Evolutionary conservation across 1,140 invertebrate species (phyloP).

Genomic region (Saccostrea cuccullata): DNA sequence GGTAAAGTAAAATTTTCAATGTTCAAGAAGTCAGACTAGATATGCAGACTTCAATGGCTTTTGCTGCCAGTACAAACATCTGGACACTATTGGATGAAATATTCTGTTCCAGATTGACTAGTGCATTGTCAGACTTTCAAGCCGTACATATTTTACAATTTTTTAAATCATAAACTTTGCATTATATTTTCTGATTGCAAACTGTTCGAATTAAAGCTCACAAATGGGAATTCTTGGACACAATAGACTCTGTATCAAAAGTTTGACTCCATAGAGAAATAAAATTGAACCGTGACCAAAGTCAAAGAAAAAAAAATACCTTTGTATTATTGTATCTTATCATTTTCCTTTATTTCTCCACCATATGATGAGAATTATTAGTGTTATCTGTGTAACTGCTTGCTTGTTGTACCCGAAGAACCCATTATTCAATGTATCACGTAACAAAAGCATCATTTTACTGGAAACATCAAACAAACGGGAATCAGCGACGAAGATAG

Average conservation of each 20-base stretch:
- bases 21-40: background rate
- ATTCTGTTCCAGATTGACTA: constrained; percentile 20
- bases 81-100: background rate
- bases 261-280: background rate
- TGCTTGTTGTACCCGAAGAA: background rate
- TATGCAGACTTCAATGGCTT: background rate
- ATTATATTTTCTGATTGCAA: background rate
- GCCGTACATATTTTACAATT: background rate
- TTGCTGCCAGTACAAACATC: background rate
- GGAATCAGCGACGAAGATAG: too few relatives aligned
- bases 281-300: constrained; percentile 32
- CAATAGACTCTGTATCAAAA: constrained; percentile 9
- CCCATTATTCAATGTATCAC: background rate
- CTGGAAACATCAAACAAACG: background rate
- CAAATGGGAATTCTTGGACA: background rate
- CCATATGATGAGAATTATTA: background rate
- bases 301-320: background rate
- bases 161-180: background rate
- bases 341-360: background rate
- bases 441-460: constrained; percentile 1
- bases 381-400: background rate
- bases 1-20: background rate
- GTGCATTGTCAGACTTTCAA: background rate
- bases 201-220: background rate
- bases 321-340: background rate